Evolutionary conservation across 2,797 vertebrate genomes (phyloP).

Genomic region (Podarcis siculus): DNA sequence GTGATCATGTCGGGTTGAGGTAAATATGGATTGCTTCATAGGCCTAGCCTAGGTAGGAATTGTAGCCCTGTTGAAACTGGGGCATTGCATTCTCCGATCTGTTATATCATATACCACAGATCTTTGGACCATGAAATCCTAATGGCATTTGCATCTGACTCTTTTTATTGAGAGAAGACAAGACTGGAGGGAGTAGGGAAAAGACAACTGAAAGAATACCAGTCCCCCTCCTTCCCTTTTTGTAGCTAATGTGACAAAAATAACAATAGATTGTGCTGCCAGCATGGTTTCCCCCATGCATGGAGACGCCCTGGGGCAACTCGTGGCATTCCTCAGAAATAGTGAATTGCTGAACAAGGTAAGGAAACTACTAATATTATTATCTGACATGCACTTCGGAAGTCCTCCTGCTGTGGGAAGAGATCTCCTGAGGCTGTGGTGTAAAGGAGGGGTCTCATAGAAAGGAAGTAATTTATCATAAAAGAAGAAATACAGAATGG

Average conservation of each 20-base stretch:
- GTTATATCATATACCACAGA: accelerated
- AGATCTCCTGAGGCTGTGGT: neutral
- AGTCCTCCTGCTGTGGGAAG: neutral
- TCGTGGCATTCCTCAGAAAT: neutral
- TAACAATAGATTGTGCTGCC: conserved; percentile 5
- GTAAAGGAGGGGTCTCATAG: neutral
- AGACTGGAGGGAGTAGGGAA: neutral
- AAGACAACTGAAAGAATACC: neutral
- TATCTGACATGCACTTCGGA: neutral
- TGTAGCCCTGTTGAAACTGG: neutral
- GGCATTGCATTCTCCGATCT: neutral
- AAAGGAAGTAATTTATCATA: neutral
- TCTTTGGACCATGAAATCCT: neutral
- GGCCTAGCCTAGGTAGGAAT: neutral
- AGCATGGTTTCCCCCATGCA: conserved; percentile 19
- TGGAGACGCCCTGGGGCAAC: conserved; percentile 2
- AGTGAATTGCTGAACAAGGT: neutral
- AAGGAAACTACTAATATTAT: neutral
- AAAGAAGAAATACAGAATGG: neutral
- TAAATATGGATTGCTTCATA: neutral
- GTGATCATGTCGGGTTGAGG: neutral
- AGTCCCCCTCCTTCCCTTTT: neutral
- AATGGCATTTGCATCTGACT: neutral
- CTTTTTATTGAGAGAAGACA: accelerated
- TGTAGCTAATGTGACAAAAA: neutral